These are phyloP conservation scores for Phrynocephalus versicolor DNA, from an alignment of 2,113 vertebrate genomes.

Conservation along the genomic window DNA sequence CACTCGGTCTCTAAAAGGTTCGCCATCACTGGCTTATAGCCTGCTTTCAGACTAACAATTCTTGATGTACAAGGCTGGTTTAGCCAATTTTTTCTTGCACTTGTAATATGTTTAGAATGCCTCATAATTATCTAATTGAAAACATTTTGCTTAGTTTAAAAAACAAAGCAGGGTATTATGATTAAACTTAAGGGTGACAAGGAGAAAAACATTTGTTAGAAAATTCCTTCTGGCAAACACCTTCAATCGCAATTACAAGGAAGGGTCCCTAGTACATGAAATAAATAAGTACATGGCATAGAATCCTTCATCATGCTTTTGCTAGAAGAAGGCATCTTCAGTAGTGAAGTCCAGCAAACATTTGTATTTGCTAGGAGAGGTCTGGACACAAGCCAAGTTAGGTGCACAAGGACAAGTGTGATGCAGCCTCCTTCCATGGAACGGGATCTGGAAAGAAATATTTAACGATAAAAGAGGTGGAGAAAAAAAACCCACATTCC, in stretches of 20 bases:
- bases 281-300: not conserved
- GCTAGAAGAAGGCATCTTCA: constrained; percentile 73
- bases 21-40: no score
- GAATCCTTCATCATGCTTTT: constrained; percentile 26
- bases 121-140: rapidly evolving
- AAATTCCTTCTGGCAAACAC: constrained; percentile 44
- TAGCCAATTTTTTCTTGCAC: not conserved
- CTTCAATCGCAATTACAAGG: constrained; percentile 51
- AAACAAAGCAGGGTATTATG: not conserved
- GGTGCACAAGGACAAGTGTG: constrained; percentile 91
- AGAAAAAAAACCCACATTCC: rapidly evolving
- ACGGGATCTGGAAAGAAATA: constrained; percentile 84
- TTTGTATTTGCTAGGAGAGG: constrained; percentile 76
- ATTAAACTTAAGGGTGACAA: constrained; percentile 32
- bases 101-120: constrained; percentile 43
- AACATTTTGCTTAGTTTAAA: constrained; percentile 16
- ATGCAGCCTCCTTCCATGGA: constrained; percentile 84
- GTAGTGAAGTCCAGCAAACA: constrained; percentile 81
- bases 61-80: not conserved
- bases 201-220: constrained; percentile 39
- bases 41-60: not conserved
- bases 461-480: constrained; percentile 1
- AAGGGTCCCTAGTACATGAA: constrained; percentile 24
- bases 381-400: constrained; percentile 78
- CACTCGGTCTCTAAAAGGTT: no score